These are phyloP conservation scores for Clitarchus hookeri DNA, from an alignment of 2,888 invertebrate genomes.

Conservation along the genomic window DNA sequence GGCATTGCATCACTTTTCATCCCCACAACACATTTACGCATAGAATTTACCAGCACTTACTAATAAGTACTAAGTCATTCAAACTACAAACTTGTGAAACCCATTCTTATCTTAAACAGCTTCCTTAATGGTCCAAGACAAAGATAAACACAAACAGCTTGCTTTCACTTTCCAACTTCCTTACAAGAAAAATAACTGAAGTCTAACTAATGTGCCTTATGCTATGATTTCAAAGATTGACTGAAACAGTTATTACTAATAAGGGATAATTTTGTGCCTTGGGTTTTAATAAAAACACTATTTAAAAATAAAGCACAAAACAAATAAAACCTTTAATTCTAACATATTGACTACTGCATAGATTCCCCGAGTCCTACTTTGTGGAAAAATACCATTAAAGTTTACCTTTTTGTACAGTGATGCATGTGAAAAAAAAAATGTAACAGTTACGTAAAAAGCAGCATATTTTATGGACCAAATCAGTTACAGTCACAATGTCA, in stretches of 20 bases:
- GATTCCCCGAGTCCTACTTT: neutral
- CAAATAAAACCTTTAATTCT: neutral
- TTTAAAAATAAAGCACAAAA: neutral
- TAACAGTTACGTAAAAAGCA: neutral
- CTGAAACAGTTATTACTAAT: neutral
- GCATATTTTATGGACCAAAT: neutral
- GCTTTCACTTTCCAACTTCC: neutral
- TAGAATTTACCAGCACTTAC: neutral
- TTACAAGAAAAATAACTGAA: neutral
- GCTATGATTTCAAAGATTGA: neutral
- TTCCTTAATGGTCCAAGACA: neutral
- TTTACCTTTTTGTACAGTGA: neutral
- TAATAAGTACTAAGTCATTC: neutral
- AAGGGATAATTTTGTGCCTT: conserved; percentile 5
- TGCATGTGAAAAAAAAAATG: neutral
- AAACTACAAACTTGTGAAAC: neutral
- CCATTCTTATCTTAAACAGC: neutral
- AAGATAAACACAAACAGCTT: neutral
- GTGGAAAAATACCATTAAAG: neutral
- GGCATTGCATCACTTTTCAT: neutral
- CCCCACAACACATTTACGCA: neutral
- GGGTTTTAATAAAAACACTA: neutral
- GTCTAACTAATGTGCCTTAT: conserved; percentile 9
- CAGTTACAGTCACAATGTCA: neutral
- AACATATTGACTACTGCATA: neutral